Evolutionary conservation across 2,888 invertebrate genomes (phyloP), one percentile per base, ranked within the genome.

Genomic region (Diarsia rubi): DNA sequence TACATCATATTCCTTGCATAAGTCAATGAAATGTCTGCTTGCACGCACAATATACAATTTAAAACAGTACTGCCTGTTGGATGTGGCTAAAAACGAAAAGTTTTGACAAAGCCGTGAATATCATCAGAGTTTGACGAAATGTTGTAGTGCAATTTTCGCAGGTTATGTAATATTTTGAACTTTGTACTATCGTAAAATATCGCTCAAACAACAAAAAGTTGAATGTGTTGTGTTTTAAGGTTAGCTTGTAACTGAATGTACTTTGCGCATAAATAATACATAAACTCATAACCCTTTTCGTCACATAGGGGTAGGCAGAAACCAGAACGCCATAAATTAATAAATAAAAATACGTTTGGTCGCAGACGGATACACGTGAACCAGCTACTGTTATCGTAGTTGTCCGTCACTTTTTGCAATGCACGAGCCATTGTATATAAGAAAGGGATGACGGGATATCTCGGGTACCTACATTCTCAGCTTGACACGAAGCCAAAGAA

Each of bases 401-500:
- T 47, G 45, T 44, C 31, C 45, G 47, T 66, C 49, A 3, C 45
- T 21, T 45, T 66, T 52, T 66, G 21, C 44, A 24, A 54, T 27
- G 21, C 27, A 65, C 59, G 37, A 64, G 37, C 12, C 49, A 16
- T 45, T 66, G 60, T 47, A 27, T 60, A 62, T 47, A 69, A 66
- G 44, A 42, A 59, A 59, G 14, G 21, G 21, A 49, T 31, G 42
- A 24, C 42, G 42, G n/a, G 19, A 44, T 44, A 37, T 52, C 57
- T 9, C 73, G 27, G 19, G n/a, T 62, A 42, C n/a, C n/a, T n/a
- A n/a, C 64, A 49, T 49, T 31, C 49, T 64, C 19, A 45, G 44
- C 21, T 44, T 24, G 37, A 65, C 49, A 49, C 52, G 45, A 60
- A 47, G 65, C 60, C 75, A 77, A 76, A 59, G 68, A 52, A 65